Percentiles rank a stretch among this genome's conserved stretches.
Evolutionary conservation across 2,888 invertebrate genomes (phyloP).

Genomic region (Philonicus albiceps): DNA sequence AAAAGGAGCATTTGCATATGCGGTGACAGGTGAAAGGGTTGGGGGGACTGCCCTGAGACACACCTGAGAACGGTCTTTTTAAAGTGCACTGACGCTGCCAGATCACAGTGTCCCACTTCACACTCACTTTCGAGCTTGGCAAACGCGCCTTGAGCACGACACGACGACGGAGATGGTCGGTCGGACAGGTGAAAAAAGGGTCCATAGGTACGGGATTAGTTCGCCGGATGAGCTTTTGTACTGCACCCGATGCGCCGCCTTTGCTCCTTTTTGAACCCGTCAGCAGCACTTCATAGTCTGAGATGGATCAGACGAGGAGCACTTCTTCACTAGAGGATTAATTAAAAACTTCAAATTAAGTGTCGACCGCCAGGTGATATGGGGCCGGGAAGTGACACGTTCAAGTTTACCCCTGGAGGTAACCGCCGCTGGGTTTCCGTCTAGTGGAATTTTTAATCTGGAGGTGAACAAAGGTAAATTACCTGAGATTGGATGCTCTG

Average conservation of each 20-base stretch:
- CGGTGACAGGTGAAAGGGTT: neutral
- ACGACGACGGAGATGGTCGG: neutral
- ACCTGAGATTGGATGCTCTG: neutral
- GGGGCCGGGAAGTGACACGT: neutral
- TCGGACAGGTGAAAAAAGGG: neutral
- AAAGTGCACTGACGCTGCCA: neutral
- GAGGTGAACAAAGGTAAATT: conserved; percentile 13
- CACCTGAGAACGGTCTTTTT: neutral
- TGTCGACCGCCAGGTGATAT: neutral
- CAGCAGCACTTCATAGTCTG: neutral
- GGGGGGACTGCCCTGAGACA: neutral
- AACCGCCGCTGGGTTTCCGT: neutral
- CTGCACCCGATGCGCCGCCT: neutral
- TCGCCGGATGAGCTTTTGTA: neutral
- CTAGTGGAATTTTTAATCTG: neutral
- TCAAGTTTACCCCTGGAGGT: neutral
- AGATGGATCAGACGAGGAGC: neutral
- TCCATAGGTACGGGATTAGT: neutral
- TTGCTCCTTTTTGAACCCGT: neutral
- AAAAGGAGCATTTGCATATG: conserved; percentile 1
- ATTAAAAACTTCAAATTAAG: conserved; percentile 18
- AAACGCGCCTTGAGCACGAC: neutral
- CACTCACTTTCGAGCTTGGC: neutral
- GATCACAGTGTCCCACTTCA: neutral
- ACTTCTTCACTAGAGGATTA: neutral